phyloP scores from a whole-genome alignment of 2,888 invertebrate genomes.

The Laspeyria flexula region DNA sequence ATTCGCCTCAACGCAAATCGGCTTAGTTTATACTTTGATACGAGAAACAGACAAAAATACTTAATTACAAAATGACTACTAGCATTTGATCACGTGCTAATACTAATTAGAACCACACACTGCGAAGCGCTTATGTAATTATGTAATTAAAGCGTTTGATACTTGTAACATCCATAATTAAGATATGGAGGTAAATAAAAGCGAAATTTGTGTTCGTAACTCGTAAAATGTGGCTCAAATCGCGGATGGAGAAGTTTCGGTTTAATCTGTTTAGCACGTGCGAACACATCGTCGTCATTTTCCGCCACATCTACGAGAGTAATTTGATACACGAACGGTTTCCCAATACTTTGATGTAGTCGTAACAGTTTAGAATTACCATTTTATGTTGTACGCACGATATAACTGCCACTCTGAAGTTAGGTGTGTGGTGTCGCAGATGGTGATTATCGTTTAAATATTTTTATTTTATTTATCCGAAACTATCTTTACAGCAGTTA shows the following conservation, averaged over 20 bases:
- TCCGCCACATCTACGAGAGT: constrained; percentile 32
- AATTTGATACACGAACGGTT: constrained; percentile 57
- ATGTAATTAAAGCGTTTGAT: constrained; percentile 35
- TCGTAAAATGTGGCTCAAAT: constrained; percentile 50
- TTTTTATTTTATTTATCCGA: too few relatives aligned
- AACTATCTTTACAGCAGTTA: too few relatives aligned
- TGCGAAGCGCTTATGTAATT: constrained; percentile 12
- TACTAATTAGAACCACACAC: constrained; percentile 19
- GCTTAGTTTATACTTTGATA: not conserved
- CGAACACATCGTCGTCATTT: constrained; percentile 41
- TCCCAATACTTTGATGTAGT: constrained; percentile 52
- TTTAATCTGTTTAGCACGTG: constrained; percentile 43
- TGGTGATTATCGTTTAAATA: not conserved
- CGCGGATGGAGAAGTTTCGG: constrained; percentile 22
- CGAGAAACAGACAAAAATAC: not conserved
- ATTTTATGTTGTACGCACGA: constrained; percentile 22
- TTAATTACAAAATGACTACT: not conserved
- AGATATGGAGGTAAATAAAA: constrained; percentile 40
- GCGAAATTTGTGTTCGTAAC: constrained; percentile 41
- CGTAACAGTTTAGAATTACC: constrained; percentile 27
- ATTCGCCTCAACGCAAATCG: constrained; percentile 4
- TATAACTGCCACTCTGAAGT: not conserved
- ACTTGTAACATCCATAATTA: constrained; percentile 40
- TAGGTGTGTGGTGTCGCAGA: not conserved
- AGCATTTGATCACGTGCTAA: constrained; percentile 8